Base-by-base conservation (phyloP, 2,113 vertebrate species). In the Cygnus buccinator region DNA sequence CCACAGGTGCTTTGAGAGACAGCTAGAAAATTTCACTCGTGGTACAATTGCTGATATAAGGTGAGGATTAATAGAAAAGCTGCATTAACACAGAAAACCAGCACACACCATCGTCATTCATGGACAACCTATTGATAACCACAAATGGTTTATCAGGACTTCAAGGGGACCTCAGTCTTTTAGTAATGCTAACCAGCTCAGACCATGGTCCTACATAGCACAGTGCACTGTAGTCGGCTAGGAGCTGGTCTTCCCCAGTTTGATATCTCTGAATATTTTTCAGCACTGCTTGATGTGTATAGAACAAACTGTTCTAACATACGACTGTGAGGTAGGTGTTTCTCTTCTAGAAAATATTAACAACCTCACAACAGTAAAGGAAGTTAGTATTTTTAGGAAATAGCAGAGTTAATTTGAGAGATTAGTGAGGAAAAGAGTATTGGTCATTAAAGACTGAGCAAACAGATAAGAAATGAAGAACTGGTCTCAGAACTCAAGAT, bases 401-500 rank as follows among this genome's bases (percentile, higher is more conserved):
- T 13, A 74, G 22, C 7, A 66, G 35, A 81, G 76, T 28, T 82
- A 50, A 6, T 73, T 13, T 58, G 14, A 10, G 70, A 80, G 16
- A 25, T 80, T 43, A 77, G 11, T 4, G 2, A 74, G 13, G 33
- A 35, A 59, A 93, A 41, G 13, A 55, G 3, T 20, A 62, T 55
- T 72, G 18, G 5, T 29, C 3, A 3, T 23, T 52, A 83, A 86
- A 81, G 44, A 80, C 33, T 8, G 26, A 66, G 20, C 28, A 70
- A 61, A 58, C 0, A 0, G 31, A 35, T 48, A 9, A 0, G 0
- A 5, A 48, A 26, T 58, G 33, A 74, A 39, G 29, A 13, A 75
- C 44, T 8, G 4, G 2, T n/a, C 17, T 80, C 3, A 4, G 67
- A 93, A 70, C 35, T 91, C 25, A 58, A 35, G 23, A 22, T 91